phyloP scores from a whole-genome alignment of 2,113 vertebrate genomes.

The Vidua chalybeata region DNA sequence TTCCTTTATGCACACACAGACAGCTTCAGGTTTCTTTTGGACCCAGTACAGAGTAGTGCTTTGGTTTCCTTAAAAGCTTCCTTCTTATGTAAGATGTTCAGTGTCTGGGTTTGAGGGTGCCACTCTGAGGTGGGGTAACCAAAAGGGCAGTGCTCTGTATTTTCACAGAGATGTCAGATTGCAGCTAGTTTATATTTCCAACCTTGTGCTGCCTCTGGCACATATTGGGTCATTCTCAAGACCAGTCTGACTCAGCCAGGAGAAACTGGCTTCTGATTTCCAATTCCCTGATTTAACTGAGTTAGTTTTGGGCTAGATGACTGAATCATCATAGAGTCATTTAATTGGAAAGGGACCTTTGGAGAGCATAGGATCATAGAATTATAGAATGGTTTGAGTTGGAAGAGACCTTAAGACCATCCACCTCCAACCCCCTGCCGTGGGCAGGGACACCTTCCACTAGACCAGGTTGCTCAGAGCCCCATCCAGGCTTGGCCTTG shows the following conservation, averaged over 20 bases:
- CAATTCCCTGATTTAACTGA: not conserved
- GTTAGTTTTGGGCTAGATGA: not conserved
- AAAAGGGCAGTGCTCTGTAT: not conserved
- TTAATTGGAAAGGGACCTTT: not conserved
- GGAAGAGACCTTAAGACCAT: not conserved
- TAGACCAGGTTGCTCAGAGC: not conserved
- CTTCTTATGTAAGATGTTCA: fast-evolving
- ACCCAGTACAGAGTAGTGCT: not conserved
- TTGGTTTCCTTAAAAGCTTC: not conserved
- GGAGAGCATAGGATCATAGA: not conserved
- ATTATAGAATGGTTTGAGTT: not conserved
- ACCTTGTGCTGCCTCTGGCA: not conserved
- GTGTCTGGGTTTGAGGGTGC: not conserved
- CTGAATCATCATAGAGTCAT: not conserved
- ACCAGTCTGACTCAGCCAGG: not conserved
- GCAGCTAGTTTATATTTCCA: not conserved
- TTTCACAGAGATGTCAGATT: not conserved
- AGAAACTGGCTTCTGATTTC: not conserved
- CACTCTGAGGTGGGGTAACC: not conserved
- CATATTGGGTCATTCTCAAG: not conserved
- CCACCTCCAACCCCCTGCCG: not conserved
- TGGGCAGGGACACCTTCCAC: not conserved
- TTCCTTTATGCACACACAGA: not conserved
- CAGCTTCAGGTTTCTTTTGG: not conserved
- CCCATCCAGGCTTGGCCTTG: not conserved